Percentiles rank a stretch among this genome's conserved stretches.
Evolutionary conservation across 2,113 vertebrate genomes (phyloP).

Genomic region (Mixornis gularis): DNA sequence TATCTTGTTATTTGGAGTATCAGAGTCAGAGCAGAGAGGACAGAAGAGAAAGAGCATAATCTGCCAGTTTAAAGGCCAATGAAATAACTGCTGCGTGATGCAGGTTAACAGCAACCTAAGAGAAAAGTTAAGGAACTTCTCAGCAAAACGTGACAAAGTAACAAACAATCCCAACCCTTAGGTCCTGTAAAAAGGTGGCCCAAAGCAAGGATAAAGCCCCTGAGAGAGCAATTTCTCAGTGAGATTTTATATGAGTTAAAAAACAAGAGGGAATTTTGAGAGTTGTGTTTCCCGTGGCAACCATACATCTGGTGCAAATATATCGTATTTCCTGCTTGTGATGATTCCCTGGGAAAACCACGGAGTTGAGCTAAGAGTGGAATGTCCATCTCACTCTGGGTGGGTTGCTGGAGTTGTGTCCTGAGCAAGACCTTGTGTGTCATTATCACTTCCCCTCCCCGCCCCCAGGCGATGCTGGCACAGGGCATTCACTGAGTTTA

Average conservation of each 20-base stretch:
- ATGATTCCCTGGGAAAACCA: neutral
- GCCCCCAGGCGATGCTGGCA: neutral
- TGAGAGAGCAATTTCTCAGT: neutral
- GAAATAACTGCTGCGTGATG: neutral
- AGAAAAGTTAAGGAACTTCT: neutral
- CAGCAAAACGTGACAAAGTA: neutral
- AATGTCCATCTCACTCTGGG: neutral
- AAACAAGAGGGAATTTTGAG: neutral
- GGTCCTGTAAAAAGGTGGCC: neutral
- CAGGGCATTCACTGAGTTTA: neutral
- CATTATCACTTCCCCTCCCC: neutral
- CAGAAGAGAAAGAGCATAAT: neutral
- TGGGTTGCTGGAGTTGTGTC: neutral
- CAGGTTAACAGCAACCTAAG: neutral
- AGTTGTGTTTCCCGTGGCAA: neutral
- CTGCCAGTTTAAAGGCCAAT: neutral
- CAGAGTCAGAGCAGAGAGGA: neutral
- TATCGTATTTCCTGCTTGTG: neutral
- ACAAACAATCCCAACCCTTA: neutral
- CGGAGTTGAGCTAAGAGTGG: fast-evolving
- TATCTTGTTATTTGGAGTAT: neutral
- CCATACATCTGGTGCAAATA: neutral
- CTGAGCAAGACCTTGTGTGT: fast-evolving
- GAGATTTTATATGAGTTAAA: neutral
- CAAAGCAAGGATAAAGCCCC: neutral